Base-by-base conservation (phyloP, 2,797 vertebrate genomes). In the Coracias cyanogaster region DNA sequence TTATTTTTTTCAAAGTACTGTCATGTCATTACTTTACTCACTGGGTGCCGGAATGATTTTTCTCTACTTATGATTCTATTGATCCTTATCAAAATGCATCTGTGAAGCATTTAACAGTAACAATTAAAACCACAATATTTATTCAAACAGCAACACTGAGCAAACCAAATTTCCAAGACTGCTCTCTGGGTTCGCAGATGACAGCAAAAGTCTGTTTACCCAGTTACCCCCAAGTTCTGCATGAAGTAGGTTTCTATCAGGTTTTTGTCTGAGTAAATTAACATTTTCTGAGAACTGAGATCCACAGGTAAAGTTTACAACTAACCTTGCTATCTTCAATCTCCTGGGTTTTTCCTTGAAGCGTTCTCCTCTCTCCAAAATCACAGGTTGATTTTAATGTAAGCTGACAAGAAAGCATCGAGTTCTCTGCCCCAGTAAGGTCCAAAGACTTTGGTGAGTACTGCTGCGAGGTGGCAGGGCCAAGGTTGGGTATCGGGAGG, bases 321-420 rank as follows among this genome's bases (percentile, higher is more conserved):
- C 99, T 99, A 98, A 99, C 99, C 98, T 99, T 99, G 97, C 98
- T 99, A 93, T 99, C 99, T 97, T 99, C 99, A 1, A 97, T 98
- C 94, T 99, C 98, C 78, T 98, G 98, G 98, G 90, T 96, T 98
- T 94, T 98, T 97, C 82, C 97, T 97, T 96, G 98, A 82, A 98
- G 94, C 5, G 67, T n/a, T 97, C 97, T 98, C 89, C 97, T 98
- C 94, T 98, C 98, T 97, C 98, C 98, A 97, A 98, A 98, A 93
- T 99, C 99, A 33, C 97, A 98, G 88, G 97, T 90, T 90, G 98
- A 98, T 86, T 98, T 99, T 97, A 99, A 98, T 9, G 98, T 98
- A 87, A 99, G 98, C 97, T 99, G 99, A 98, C 98, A 99, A 86
- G 98, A 95, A 96, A 97, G 98, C 97, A 98, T 97, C 2, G 98